Evolutionary conservation across 2,888 invertebrate species (phyloP), one percentile per base, ranked within the genome.

Genomic region (Nowickia ferox): DNA sequence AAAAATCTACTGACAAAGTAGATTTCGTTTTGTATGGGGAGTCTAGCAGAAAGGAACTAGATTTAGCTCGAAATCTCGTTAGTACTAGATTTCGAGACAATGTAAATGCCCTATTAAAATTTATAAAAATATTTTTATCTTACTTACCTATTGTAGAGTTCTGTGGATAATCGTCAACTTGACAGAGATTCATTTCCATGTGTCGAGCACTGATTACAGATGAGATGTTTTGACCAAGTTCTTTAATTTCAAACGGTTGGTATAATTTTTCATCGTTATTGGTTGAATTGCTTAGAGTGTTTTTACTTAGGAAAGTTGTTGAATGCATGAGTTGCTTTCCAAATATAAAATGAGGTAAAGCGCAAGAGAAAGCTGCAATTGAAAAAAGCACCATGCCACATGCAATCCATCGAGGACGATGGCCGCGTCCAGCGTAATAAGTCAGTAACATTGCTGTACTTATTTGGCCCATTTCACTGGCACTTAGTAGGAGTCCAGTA

Each of bases 401-500:
- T 72, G 97, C 97, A 89, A 98, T 98, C 98, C 98, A 98, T 88
- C 97, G 96, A 71, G 98, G 98, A 89, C 98, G 94, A 93, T 98
- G 98, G 10, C 98, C 98, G 88, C 97, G 96, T 9, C 98, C 98
- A 13, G 97, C 98, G 92, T 97, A 96, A 92, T 98, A 98, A 46
- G 97, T 97, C 89, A 98, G 93, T 90, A 98, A 93, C 89, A 98
- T 93, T 77, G 97, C 97, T 61, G 97, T 97, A 87, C 97, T 96
- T 89, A 98, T 98, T 93, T 98, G 98, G 0, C 98, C 98, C 91
- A 98, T 96, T 93, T 98, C 98, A 22, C 97, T 97, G 87, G 97
- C 97, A 88, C 97, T 97, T 94, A 98, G 95, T 89, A 98, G 95
- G 80, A 97, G 95, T 0, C 98, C 98, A 0, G 97, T 98, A 57